Conservation (phyloP, 2,113 vertebrate genomes). For the Conger conger region DNA sequence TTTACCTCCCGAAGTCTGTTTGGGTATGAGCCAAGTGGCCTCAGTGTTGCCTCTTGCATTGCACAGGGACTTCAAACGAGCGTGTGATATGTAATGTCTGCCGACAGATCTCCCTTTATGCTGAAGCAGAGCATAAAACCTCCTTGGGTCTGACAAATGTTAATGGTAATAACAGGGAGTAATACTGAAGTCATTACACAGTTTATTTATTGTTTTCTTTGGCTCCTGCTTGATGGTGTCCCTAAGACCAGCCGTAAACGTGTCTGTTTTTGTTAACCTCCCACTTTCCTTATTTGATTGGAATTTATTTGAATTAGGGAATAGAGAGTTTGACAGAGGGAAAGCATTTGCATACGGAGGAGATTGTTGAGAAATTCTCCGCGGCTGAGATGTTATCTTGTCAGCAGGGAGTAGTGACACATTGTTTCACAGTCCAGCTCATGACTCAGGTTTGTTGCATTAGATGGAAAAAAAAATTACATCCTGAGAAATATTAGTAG, state of each 20-base stretch:
- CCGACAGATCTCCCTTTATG: background rate
- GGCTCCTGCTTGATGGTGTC: slow-evolving; percentile 36
- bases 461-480: background rate
- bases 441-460: background rate
- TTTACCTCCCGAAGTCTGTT: slow-evolving; percentile 6
- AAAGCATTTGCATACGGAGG: slow-evolving; percentile 31
- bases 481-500: background rate
- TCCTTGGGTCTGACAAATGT: slow-evolving; percentile 41
- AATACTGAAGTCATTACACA: slow-evolving; percentile 42
- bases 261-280: slow-evolving; percentile 42
- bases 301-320: slow-evolving; percentile 45
- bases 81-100: background rate
- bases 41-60: background rate
- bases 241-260: slow-evolving; percentile 10
- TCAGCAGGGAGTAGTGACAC: slow-evolving; percentile 45
- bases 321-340: slow-evolving; percentile 41
- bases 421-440: slow-evolving; percentile 25
- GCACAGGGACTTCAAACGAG: slow-evolving; percentile 21
- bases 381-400: slow-evolving; percentile 46
- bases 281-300: slow-evolving; percentile 38
- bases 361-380: slow-evolving; percentile 44
- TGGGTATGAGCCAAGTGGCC: slow-evolving; percentile 7
- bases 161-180: slow-evolving; percentile 49
- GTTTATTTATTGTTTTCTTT: slow-evolving; percentile 58
- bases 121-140: background rate